Conservation (phyloP, 1,140 invertebrate genomes). For the Pinna nobilis region DNA sequence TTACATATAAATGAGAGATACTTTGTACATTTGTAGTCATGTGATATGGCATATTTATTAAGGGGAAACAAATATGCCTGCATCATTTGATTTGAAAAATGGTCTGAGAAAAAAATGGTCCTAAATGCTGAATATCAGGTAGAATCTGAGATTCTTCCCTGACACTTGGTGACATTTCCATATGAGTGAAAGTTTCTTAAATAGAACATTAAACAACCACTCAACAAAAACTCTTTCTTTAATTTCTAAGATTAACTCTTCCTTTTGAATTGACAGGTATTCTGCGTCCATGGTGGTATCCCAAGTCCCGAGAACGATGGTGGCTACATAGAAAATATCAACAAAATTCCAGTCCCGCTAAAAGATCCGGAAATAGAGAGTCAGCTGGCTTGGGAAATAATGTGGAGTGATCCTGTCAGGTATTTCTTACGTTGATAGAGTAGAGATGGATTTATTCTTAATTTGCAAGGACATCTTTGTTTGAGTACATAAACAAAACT, state of each 20-base stretch:
- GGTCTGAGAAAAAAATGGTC: conserved; percentile 76
- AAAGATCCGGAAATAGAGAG: conserved; percentile 81
- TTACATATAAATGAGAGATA: background rate
- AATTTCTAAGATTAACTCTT: background rate
- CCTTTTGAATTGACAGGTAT: conserved; percentile 76
- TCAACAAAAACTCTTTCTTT: background rate
- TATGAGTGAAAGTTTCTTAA: too few relatives aligned
- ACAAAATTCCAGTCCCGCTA: conserved; percentile 81
- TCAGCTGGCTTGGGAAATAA: conserved; percentile 83
- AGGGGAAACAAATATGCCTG: too few relatives aligned
- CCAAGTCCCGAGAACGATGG: conserved; percentile 77
- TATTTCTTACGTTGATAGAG: conserved; percentile 61
- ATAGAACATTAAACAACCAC: too few relatives aligned
- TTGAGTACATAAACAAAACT: too few relatives aligned
- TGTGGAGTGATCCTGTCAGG: conserved; percentile 87
- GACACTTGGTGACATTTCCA: background rate
- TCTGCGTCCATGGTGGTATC: conserved; percentile 86
- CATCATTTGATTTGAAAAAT: too few relatives aligned
- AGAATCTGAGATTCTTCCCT: background rate
- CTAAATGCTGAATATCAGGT: background rate
- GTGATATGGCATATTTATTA: background rate
- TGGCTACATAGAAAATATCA: conserved; percentile 76
- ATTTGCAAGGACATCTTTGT: too few relatives aligned
- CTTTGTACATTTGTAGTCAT: background rate
- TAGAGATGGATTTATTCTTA: background rate